phyloP scores from a whole-genome alignment of 2,113 vertebrate species.

The Lophotis ruficrista region DNA sequence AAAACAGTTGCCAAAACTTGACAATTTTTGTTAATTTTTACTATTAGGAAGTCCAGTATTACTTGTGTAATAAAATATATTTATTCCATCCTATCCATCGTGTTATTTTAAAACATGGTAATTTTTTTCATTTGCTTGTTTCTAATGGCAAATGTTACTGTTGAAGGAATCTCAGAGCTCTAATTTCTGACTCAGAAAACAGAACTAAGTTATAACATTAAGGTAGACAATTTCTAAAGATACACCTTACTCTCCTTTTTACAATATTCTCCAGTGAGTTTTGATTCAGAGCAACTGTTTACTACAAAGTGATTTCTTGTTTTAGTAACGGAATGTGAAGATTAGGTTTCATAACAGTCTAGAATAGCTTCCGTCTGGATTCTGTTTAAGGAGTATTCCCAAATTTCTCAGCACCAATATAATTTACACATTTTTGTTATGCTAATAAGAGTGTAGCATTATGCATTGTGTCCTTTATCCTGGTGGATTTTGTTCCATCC shows the following conservation, averaged over 20 bases:
- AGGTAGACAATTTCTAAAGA: not conserved
- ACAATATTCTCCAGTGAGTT: not conserved
- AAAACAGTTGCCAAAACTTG: not conserved
- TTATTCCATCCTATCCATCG: not conserved
- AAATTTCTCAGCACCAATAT: not conserved
- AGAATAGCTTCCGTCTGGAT: not conserved
- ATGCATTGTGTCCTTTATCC: not conserved
- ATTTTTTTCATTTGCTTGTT: not conserved
- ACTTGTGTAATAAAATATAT: not conserved
- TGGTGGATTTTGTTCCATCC: not conserved
- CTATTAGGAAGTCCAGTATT: not conserved
- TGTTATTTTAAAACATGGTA: not conserved
- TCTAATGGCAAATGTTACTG: not conserved
- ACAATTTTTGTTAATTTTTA: not conserved
- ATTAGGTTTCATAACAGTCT: not conserved
- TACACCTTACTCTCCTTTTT: not conserved
- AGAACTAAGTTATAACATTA: not conserved
- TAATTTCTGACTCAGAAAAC: not conserved
- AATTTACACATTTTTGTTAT: slow-evolving; percentile 27
- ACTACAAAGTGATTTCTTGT: not conserved
- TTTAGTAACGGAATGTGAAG: not conserved
- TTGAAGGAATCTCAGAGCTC: not conserved
- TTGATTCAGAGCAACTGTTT: not conserved
- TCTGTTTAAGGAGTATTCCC: not conserved
- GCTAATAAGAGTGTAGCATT: not conserved